Conservation (phyloP, 2,888 invertebrate genomes). For the Theristus sp. region DNA sequence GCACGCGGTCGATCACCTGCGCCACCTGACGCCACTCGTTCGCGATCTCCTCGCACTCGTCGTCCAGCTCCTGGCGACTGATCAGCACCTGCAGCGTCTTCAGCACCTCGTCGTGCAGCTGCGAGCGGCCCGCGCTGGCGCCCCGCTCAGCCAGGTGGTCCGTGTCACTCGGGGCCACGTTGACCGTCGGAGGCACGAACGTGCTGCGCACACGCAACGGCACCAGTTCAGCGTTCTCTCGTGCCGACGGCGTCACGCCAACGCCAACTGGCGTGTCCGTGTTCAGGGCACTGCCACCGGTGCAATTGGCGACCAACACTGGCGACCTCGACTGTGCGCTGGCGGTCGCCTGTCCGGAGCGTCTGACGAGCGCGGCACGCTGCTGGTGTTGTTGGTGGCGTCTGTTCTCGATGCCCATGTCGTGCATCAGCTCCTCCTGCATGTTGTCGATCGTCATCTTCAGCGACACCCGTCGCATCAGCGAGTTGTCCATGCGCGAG, state of each 20-base stretch:
- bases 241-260: neutral
- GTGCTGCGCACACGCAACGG: neutral
- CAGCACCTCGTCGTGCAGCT: constrained; percentile 11
- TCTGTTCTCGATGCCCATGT: neutral
- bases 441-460: constrained; percentile 30
- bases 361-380: neutral
- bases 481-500: neutral
- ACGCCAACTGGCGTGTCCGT: neutral
- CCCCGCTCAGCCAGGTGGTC: neutral
- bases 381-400: neutral
- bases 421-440: constrained; percentile 11
- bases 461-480: constrained; percentile 26
- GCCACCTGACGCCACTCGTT: constrained; percentile 41
- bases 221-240: neutral
- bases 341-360: neutral
- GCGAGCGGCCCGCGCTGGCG: constrained; percentile 2
- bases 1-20: constrained; percentile 30
- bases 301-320: neutral
- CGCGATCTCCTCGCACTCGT: constrained; percentile 32
- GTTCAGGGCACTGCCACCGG: neutral
- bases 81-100: constrained; percentile 34
- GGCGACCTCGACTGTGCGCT: neutral
- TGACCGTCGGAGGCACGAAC: neutral
- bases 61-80: constrained; percentile 35
- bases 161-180: neutral